Conservation (phyloP, 2,113 vertebrate genomes). For the Sphaerodactylus townsendi region DNA sequence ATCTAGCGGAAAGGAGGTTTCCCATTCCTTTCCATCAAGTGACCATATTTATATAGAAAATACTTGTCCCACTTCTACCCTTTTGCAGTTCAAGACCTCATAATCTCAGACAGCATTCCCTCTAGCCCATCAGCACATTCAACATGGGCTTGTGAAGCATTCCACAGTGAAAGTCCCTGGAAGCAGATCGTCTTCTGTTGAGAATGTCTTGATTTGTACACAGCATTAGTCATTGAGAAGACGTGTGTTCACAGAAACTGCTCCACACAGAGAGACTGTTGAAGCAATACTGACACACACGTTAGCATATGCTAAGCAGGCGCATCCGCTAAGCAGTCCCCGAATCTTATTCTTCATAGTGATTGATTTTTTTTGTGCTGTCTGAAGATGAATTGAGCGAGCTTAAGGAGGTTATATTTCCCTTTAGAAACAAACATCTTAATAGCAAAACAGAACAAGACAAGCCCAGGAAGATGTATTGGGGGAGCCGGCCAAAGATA, state of each 20-base stretch:
- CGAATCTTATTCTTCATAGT: neutral
- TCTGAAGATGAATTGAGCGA: constrained; percentile 1
- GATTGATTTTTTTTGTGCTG: constrained; percentile 11
- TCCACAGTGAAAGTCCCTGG: neutral
- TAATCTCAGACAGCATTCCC: too few species aligned
- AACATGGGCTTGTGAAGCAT: constrained; percentile 16
- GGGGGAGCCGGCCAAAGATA: neutral
- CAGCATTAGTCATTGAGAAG: constrained; percentile 30
- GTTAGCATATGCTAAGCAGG: constrained; percentile 4
- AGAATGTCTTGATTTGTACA: constrained; percentile 17
- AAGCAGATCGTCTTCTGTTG: constrained; percentile 19
- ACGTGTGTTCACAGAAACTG: neutral
- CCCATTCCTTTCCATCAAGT: too few species aligned
- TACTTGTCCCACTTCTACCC: too few species aligned
- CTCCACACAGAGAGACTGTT: constrained; percentile 8
- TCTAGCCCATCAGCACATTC: neutral
- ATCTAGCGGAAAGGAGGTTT: too few species aligned
- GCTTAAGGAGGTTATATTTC: neutral
- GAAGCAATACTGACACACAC: constrained; percentile 3
- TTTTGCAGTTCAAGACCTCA: too few species aligned
- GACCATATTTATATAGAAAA: too few species aligned
- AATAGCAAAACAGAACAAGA: neutral
- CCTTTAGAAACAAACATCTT: constrained; percentile 12
- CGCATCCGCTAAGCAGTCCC: neutral
- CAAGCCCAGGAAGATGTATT: neutral